Percentiles rank a stretch among this genome's conserved stretches.
phyloP scores from a whole-genome alignment of 2,797 vertebrate genomes.

The Sebastes reedi region DNA sequence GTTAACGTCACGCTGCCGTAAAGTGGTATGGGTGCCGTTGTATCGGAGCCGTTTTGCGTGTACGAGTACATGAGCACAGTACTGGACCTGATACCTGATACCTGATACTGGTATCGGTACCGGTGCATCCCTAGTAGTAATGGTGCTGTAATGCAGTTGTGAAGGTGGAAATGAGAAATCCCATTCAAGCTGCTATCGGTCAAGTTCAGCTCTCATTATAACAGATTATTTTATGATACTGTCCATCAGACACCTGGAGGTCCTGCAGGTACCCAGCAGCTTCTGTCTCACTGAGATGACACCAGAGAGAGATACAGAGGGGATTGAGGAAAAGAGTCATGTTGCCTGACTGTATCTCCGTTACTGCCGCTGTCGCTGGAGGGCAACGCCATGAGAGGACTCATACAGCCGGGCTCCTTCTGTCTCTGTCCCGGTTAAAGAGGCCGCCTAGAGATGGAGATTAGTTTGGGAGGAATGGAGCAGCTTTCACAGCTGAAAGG shows the following conservation, averaged over 20 bases:
- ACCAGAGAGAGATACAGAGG: conserved; percentile 2
- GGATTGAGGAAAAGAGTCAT: conserved; percentile 6
- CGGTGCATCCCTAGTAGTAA: too few relatives aligned
- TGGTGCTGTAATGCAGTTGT: not conserved
- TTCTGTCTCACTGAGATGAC: not conserved
- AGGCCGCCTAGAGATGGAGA: conserved; percentile 51
- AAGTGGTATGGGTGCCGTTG: too few relatives aligned
- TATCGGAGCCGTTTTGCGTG: too few relatives aligned
- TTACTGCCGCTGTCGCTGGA: conserved; percentile 32
- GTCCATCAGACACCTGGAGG: not conserved
- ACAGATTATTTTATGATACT: not conserved
- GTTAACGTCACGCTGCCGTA: too few relatives aligned
- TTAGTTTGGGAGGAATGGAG: conserved; percentile 55
- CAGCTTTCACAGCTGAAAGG: conserved; percentile 31
- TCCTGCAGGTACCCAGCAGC: not conserved
- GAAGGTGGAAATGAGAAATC: not conserved
- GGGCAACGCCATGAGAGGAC: conserved; percentile 26
- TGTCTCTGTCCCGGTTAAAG: conserved; percentile 45
- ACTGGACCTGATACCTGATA: too few relatives aligned
- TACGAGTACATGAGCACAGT: too few relatives aligned
- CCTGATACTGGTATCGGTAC: too few relatives aligned
- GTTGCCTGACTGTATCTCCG: conserved; percentile 22
- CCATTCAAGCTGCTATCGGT: not conserved
- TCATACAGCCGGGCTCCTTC: conserved; percentile 19
- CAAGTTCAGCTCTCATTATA: not conserved